Base-by-base conservation (phyloP, 2,797 vertebrate species). In the Luscinia luscinia region DNA sequence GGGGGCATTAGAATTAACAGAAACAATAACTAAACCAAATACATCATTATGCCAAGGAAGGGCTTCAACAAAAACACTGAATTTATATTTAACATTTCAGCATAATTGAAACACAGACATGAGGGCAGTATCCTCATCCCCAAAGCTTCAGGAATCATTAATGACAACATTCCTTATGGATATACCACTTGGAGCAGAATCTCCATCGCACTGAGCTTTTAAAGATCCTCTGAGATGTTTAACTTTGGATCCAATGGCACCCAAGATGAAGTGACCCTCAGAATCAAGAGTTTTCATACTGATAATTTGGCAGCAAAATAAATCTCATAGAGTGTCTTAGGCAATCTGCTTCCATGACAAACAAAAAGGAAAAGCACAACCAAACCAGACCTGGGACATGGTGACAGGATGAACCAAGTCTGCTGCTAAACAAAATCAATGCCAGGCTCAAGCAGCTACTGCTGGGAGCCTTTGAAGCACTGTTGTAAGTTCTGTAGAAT, bases 1-100 rank as follows among this genome's bases (percentile, higher is more conserved):
- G 89, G 87, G 91, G 91, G 82, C 87, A 96, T 92, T 92, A 92
- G 77, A 94, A 96, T 95, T 93, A 96, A 91, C 85, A 93, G 83
- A 96, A 96, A 81, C 92, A 94, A 84, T 76, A 89, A 78, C 87
- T 84, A 94, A 91, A 81, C 76, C 63, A 94, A 90, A 89, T 79
- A 69, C 72, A 77, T 80, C 61, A 78, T 86, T 87, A 87, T 63
- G 62, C 36, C 43, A 81, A 52, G 85, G 77, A 93, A 94, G 87
- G 54, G n/a, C 68, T 94, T 74, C 62, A 89, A 32, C 73, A 89
- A 90, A 87, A 74, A 62, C 90, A 88, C 38, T 90, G 68, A 72
- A 94, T 95, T 91, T 87, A 68, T 48, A 38, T 41, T 84, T 85
- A 91, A 77, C 62, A 24, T 67, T 95, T 78, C 73, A 66, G 87